phyloP scores from a whole-genome alignment of 2,797 vertebrate genomes.

The Sciurus vulgaris region DNA sequence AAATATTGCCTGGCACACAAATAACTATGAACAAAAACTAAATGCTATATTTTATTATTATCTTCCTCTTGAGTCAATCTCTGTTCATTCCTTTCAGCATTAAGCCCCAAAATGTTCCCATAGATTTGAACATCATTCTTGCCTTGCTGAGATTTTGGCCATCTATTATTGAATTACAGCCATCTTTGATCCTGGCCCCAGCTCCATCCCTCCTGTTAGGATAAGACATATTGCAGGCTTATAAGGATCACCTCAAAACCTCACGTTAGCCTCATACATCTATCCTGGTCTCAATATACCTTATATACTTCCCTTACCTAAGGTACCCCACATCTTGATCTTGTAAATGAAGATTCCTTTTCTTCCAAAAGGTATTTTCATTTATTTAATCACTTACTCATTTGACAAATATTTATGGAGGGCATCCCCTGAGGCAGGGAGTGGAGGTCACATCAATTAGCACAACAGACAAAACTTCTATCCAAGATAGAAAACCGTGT shows the following conservation, averaged over 20 bases:
- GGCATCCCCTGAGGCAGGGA: neutral
- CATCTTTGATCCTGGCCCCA: neutral
- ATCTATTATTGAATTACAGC: neutral
- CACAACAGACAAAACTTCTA: neutral
- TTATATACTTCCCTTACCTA: no score
- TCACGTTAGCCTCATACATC: neutral
- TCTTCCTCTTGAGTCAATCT: neutral
- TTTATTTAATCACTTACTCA: neutral
- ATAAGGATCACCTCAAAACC: neutral
- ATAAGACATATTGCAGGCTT: neutral
- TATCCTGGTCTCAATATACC: no score
- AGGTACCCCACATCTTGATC: neutral
- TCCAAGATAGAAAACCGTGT: neutral
- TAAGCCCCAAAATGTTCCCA: neutral
- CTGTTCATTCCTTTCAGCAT: neutral
- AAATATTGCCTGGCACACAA: neutral
- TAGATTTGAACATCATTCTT: neutral
- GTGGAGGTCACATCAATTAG: neutral
- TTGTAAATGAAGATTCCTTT: neutral
- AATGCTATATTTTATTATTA: neutral
- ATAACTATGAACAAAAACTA: neutral
- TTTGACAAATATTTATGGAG: rapidly evolving
- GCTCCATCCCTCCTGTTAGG: neutral
- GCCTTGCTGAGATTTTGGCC: neutral
- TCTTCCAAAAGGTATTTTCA: neutral